Evolutionary conservation across 2,797 vertebrate species (phyloP).

Genomic region (Gobionotothen gibberifrons): DNA sequence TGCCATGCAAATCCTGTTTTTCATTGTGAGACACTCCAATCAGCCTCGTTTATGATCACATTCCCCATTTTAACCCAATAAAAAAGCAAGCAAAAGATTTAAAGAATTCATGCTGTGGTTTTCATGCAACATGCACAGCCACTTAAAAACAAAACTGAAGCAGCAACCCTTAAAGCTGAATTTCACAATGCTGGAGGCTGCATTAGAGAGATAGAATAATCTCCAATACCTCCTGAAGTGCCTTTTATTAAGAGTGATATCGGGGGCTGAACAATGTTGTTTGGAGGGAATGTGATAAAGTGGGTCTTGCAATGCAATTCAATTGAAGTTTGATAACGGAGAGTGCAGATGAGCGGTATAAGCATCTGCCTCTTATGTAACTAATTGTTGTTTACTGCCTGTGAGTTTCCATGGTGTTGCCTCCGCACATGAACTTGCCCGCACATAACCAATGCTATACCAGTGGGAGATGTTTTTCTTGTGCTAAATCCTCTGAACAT

Average conservation of each 20-base stretch:
- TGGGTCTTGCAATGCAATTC: constrained; percentile 30
- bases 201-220: constrained; percentile 31
- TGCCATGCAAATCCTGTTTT: constrained; percentile 9
- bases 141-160: constrained; percentile 45
- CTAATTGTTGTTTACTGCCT: constrained; percentile 23
- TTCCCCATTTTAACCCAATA: constrained; percentile 32
- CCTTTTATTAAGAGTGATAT: constrained; percentile 43
- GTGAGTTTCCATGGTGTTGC: constrained; percentile 1
- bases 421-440: not conserved
- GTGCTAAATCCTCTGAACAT: constrained; percentile 19
- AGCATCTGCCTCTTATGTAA: constrained; percentile 34
- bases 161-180: constrained; percentile 29
- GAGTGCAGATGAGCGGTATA: constrained; percentile 26
- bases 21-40: constrained; percentile 26
- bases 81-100: constrained; percentile 37
- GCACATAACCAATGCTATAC: constrained; percentile 12
- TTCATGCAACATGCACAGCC: constrained; percentile 66
- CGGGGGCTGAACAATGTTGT: constrained; percentile 10
- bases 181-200: constrained; percentile 54
- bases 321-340: constrained; percentile 63
- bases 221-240: constrained; percentile 32
- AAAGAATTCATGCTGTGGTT: constrained; percentile 68
- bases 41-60: constrained; percentile 30
- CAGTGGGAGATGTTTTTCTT: constrained; percentile 44
- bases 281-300: constrained; percentile 31